Evolutionary conservation across 2,888 invertebrate genomes (phyloP).

Genomic region (Drosophila hawaiiensis): DNA sequence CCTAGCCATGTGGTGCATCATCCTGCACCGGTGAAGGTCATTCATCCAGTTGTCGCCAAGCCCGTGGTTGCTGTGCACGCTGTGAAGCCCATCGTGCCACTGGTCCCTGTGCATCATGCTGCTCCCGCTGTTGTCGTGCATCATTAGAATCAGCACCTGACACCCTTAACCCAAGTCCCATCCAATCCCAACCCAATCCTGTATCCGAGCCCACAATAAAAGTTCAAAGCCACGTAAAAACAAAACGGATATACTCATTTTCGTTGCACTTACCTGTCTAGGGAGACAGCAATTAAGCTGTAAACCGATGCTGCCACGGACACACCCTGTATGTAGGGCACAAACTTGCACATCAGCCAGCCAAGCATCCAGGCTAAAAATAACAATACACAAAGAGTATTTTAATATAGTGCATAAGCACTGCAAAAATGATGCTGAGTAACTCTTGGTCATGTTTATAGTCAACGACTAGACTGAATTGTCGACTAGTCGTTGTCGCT

Average conservation of each 20-base stretch:
- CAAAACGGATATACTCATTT: slow-evolving; percentile 26
- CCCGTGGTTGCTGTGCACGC: slow-evolving; percentile 74
- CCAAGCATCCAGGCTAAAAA: slow-evolving; percentile 96
- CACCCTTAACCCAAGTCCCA: slow-evolving; percentile 3
- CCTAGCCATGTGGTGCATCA: slow-evolving; percentile 83
- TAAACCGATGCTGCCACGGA: slow-evolving; percentile 98
- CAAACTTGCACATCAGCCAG: slow-evolving; percentile 97
- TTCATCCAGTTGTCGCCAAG: slow-evolving; percentile 77
- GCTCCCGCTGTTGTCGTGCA: slow-evolving; percentile 82
- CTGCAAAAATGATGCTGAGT: slow-evolving; percentile 72
- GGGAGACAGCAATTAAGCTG: slow-evolving; percentile 96
- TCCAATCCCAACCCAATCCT: slow-evolving; percentile 9
- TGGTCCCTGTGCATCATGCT: slow-evolving; percentile 83
- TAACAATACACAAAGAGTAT: slow-evolving; percentile 66
- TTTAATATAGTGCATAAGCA: slow-evolving; percentile 53
- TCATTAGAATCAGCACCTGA: slow-evolving; percentile 63
- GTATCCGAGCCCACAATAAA: slow-evolving; percentile 60
- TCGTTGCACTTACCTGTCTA: slow-evolving; percentile 91
- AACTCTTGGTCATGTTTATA: slow-evolving; percentile 63
- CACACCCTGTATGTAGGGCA: slow-evolving; percentile 97
- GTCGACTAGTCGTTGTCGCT: slow-evolving; percentile 9
- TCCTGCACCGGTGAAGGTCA: slow-evolving; percentile 83
- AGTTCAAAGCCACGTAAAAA: slow-evolving; percentile 63
- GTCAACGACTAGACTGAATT: slow-evolving; percentile 15
- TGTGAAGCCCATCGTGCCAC: slow-evolving; percentile 75